phyloP scores from a whole-genome alignment of 2,888 invertebrate species.

The Cheilosia impressa region DNA sequence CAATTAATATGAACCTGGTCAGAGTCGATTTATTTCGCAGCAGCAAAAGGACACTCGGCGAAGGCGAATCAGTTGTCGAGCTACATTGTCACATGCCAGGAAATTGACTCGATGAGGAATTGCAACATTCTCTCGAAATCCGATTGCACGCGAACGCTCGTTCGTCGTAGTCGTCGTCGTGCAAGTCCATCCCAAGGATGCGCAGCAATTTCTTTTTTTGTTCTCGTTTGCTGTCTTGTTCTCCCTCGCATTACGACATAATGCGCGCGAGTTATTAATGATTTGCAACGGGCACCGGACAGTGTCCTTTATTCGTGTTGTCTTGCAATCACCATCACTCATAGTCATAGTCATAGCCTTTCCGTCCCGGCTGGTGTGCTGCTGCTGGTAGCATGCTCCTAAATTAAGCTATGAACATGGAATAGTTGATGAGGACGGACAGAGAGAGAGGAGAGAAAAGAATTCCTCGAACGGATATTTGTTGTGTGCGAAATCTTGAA shows the following conservation, averaged over 20 bases:
- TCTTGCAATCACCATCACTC: slow-evolving; percentile 74
- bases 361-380: slow-evolving; percentile 37
- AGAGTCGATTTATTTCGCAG: slow-evolving; percentile 49
- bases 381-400: slow-evolving; percentile 47
- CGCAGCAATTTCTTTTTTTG: slow-evolving; percentile 38
- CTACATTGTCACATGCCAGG: slow-evolving; percentile 68
- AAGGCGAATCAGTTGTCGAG: slow-evolving; percentile 60
- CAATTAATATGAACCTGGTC: background rate
- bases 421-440: slow-evolving; percentile 73
- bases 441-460: background rate
- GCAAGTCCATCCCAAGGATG: slow-evolving; percentile 36
- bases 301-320: slow-evolving; percentile 74
- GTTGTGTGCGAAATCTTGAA: slow-evolving; percentile 68
- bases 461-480: slow-evolving; percentile 71
- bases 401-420: slow-evolving; percentile 76
- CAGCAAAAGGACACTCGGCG: slow-evolving; percentile 29
- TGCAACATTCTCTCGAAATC: slow-evolving; percentile 68
- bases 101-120: slow-evolving; percentile 74
- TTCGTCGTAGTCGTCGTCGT: slow-evolving; percentile 3
- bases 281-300: slow-evolving; percentile 56
- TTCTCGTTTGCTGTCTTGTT: slow-evolving; percentile 2
- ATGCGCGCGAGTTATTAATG: slow-evolving; percentile 73
- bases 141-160: slow-evolving; percentile 47
- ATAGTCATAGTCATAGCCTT: slow-evolving; percentile 72
- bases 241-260: slow-evolving; percentile 64